A percentile compares a stretch with the other conserved stretches of the same genome.
Evolutionary conservation across 2,888 invertebrate species (phyloP).

Genomic region (Troides aeacus): DNA sequence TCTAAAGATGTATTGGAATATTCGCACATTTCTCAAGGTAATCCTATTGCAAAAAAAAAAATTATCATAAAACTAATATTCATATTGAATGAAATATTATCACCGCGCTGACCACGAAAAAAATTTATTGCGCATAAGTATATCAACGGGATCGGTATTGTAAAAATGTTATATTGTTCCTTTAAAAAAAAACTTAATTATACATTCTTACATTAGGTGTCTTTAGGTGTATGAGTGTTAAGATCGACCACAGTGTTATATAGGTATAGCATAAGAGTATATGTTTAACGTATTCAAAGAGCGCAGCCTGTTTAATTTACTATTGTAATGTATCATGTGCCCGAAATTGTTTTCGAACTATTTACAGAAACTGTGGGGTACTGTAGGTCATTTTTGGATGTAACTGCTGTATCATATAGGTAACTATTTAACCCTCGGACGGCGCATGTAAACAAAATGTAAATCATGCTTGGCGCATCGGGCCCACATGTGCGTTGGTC

Average conservation of each 20-base stretch:
- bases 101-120: slow-evolving; percentile 26
- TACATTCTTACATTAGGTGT: too few species aligned
- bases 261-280: too few species aligned
- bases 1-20: slow-evolving; percentile 23
- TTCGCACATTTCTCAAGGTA: slow-evolving; percentile 10
- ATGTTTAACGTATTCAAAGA: too few species aligned
- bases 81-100: slow-evolving; percentile 29
- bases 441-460: slow-evolving; percentile 71
- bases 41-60: slow-evolving; percentile 17
- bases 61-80: slow-evolving; percentile 17
- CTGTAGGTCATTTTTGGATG: slow-evolving; percentile 38
- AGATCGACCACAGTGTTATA: too few species aligned
- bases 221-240: too few species aligned
- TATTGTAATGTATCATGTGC: background rate
- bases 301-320: too few species aligned
- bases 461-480: slow-evolving; percentile 50
- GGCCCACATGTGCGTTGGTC: slow-evolving; percentile 58
- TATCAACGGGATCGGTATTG: slow-evolving; percentile 17
- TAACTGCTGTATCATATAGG: slow-evolving; percentile 47
- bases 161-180: slow-evolving; percentile 25
- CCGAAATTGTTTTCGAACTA: slow-evolving; percentile 12
- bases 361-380: slow-evolving; percentile 25
- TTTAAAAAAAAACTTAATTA: slow-evolving; percentile 8
- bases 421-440: slow-evolving; percentile 56
- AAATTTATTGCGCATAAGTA: slow-evolving; percentile 30